Evolutionary conservation across 1,140 invertebrate species (phyloP).

Genomic region (Coboldia fuscipes): DNA sequence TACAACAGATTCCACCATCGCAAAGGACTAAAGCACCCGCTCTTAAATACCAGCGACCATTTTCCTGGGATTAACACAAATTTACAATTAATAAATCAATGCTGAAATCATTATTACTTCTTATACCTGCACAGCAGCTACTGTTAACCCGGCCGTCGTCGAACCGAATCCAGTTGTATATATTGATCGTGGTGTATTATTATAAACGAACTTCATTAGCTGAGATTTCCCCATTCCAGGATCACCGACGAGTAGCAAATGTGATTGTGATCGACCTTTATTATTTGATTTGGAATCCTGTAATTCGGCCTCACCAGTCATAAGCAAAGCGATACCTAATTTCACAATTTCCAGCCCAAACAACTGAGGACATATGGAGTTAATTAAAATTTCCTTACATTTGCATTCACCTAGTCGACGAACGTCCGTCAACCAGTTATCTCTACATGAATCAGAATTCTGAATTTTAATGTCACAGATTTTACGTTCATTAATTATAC

Average conservation of each 20-base stretch:
- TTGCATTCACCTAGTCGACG: no score
- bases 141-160: conserved; percentile 74
- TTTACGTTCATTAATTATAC: conserved; percentile 50
- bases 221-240: conserved; percentile 83
- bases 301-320: conserved; percentile 5
- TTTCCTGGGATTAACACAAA: conserved; percentile 28
- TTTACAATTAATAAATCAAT: not conserved
- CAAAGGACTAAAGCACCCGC: conserved; percentile 64
- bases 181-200: conserved; percentile 53
- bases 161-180: conserved; percentile 71
- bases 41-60: conserved; percentile 72
- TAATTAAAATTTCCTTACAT: conserved; percentile 19
- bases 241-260: conserved; percentile 76
- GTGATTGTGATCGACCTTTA: conserved; percentile 46
- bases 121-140: conserved; percentile 55
- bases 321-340: conserved; percentile 45
- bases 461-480: no score
- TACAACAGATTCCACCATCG: conserved; percentile 78
- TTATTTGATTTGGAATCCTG: conserved; percentile 9
- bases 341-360: conserved; percentile 77
- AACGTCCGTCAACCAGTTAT: no score
- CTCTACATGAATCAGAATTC: no score
- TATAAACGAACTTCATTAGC: conserved; percentile 54
- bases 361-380: conserved; percentile 68
- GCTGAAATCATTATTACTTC: not conserved